Evolutionary conservation across 2,888 invertebrate genomes (phyloP), one percentile per base, ranked within the genome.

Genomic region (Perizoma flavofasciatum): DNA sequence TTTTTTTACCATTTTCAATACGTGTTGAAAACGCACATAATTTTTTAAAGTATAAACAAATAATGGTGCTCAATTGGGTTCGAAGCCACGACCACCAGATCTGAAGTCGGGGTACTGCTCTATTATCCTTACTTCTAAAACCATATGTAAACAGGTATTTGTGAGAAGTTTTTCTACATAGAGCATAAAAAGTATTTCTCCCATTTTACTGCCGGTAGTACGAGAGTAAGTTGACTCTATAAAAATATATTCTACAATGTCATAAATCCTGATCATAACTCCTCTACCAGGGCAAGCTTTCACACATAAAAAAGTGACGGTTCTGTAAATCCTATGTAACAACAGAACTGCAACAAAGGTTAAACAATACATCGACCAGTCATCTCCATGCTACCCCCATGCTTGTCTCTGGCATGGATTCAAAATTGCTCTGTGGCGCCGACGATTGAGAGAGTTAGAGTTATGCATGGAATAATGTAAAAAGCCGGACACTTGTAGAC

Each of bases 351-450:
- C 66, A 68, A 55, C 61, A 55, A 48, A 41, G 60, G 44, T 60
- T 56, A 59, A n/a, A 58, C 60, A 64, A 55, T 65, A 69, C 67
- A 69, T 71, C 63, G 64, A 67, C 70, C 69, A 73, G 69, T 65
- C 66, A 67, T 58, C 48, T 56, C 61, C 58, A 53, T 53, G 45
- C 44, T 49, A 49, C 53, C 63, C 55, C 55, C 41, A 50, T 55
- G 49, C 58, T 63, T 55, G 61, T 47, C 58, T 55, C 71, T 79
- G 79, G 78, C 79, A 78, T 66, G 59, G 69, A 71, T 71, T 78
- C 78, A 75, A 74, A 76, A 73, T 68, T 68, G 72, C 67, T 70
- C 60, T 61, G 58, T 55, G 78, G 79, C 77, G 77, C 77, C 77
- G 71, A 67, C 60, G 51, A 57, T 55, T 55, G 62, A 49, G 62